Evolutionary conservation across 1,140 invertebrate genomes (phyloP), one percentile per base, ranked within the genome.

Genomic region (Caenorhabditis tropicalis): DNA sequence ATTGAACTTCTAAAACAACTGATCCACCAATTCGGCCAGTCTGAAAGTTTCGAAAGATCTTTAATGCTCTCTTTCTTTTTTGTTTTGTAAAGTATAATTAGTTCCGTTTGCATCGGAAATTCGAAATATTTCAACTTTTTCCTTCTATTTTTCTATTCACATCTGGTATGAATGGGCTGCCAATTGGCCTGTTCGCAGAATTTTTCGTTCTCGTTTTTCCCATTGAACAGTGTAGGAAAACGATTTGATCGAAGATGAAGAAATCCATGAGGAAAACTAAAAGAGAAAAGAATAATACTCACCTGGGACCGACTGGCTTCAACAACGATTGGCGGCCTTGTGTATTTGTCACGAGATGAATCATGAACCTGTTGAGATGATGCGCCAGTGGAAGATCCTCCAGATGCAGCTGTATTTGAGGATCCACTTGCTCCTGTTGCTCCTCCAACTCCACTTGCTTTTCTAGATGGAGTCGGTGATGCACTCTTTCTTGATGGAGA

Each of bases 281-380:
- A 58, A 48, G 36, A 36, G 12, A 43, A 36, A 51, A 85, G 16
- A 36, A 86, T 19, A 21, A 24, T 24, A 46, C 80, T 81, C 70
- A 90, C 89, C 89, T 89, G 83, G 21, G 87, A 86, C 85, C 91
- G 88, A 58, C 81, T 82, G 84, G 89, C 85, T 48, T 91, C 84
- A 12, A 87, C 82, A 31, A 90, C 86, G 70, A 90, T 87, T 15
- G 89, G 89, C 19, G 85, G 74, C 48, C 85, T 83, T 53, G 88
- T 90, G 83, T 87, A 87, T 21, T 81, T 85, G 48, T 82, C 84
- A 79, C 81, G 43, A 27, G 83, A 82, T 31, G 56, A 3, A 9
- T 74, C 65, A n/a, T 65, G 58, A 36, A 65, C 33, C 83, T 70
- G 39, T 70, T 65, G 53, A 27, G 82, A 43, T 5, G 60, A 74